Conservation (phyloP, 1,140 invertebrate genomes). For the Drosophila novamexicana region DNA sequence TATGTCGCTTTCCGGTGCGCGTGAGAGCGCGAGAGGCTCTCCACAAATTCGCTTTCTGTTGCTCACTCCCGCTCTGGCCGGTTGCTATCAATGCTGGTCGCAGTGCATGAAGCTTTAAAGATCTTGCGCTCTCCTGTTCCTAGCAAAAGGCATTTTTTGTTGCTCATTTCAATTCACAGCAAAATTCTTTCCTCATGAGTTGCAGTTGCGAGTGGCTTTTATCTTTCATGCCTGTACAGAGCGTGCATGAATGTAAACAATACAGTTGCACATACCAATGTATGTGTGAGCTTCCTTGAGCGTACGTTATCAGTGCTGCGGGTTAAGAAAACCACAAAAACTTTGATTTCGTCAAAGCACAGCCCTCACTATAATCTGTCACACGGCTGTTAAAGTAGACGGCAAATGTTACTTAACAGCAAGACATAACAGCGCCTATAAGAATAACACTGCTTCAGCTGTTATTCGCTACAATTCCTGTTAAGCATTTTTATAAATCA, state of each 20-base stretch:
- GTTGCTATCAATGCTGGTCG: constrained; percentile 28
- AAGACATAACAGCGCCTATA: constrained; percentile 17
- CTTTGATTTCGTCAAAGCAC: constrained; percentile 12
- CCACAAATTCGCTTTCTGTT: background rate
- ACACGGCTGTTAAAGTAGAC: background rate
- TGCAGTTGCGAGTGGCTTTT: constrained; percentile 54
- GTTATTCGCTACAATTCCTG: constrained; percentile 6
- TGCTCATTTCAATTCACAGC: constrained; percentile 6
- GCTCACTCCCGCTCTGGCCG: constrained; percentile 12
- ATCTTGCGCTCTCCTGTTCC: constrained; percentile 10
- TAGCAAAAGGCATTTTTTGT: constrained; percentile 15
- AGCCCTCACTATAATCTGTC: background rate
- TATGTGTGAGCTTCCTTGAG: constrained; percentile 61
- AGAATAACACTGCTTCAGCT: constrained; percentile 1
- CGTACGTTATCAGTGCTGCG: constrained; percentile 57
- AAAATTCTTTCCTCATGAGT: constrained; percentile 52
- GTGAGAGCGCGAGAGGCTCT: background rate
- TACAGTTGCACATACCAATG: constrained; percentile 13
- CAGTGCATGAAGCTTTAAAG: constrained; percentile 26
- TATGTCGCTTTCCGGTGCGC: constrained; percentile 14
- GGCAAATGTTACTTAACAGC: constrained; percentile 18
- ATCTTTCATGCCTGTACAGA: constrained; percentile 60
- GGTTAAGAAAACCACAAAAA: constrained; percentile 42
- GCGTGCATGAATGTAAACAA: constrained; percentile 25
- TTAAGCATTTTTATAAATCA: no score